Conservation (phyloP, 2,113 vertebrate genomes). For the Trogon melanurus region DNA sequence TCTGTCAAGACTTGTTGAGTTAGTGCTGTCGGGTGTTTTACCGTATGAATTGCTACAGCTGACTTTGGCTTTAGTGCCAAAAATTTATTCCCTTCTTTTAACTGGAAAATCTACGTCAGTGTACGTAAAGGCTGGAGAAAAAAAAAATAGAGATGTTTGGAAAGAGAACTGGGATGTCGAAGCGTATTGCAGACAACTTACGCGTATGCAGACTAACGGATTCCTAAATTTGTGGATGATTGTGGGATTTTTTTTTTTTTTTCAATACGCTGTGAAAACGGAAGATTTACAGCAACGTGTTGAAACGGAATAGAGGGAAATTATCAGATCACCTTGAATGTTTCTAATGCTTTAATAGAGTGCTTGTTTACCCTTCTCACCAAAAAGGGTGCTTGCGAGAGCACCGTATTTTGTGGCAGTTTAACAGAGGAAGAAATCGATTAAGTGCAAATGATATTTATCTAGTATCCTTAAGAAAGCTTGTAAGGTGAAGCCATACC, state of each 20-base stretch:
- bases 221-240: neutral
- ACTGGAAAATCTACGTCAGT: neutral
- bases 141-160: neutral
- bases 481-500: constrained; percentile 45
- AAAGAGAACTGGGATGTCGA: neutral
- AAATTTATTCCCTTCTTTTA: neutral
- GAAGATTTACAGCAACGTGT: neutral
- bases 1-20: neutral
- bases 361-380: constrained; percentile 67
- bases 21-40: neutral
- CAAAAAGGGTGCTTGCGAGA: constrained; percentile 51
- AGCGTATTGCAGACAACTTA: neutral
- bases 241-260: neutral
- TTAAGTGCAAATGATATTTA: constrained; percentile 60
- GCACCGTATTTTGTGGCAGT: constrained; percentile 25
- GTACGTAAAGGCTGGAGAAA: neutral
- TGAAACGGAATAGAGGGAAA: neutral
- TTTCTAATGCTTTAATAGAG: constrained; percentile 63
- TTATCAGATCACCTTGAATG: constrained; percentile 11
- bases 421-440: neutral
- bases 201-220: neutral
- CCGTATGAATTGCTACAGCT: neutral
- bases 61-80: neutral
- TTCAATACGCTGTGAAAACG: neutral
- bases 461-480: constrained; percentile 38